Percentiles rank a stretch among this genome's conserved stretches.
Evolutionary conservation across 2,113 vertebrate species (phyloP).

Genomic region (Oreotragus oreotragus): DNA sequence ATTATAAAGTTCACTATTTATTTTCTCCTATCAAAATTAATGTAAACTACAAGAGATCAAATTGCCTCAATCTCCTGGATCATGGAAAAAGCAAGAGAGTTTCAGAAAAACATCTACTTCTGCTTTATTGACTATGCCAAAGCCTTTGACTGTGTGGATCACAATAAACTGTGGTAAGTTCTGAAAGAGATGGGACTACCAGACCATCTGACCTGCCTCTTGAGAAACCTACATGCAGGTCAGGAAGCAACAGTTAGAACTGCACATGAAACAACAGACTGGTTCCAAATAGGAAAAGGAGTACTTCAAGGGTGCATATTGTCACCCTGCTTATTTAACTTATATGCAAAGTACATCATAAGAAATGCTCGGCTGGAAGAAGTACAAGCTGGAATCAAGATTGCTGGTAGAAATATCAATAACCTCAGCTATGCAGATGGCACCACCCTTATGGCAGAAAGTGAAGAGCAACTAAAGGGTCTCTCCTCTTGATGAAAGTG

Average conservation of each 20-base stretch:
- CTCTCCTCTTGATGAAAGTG: background rate
- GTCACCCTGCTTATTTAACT: background rate
- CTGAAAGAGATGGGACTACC: background rate
- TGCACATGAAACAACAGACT: background rate
- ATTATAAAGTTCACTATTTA: background rate
- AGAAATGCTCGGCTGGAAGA: background rate
- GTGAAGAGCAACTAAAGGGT: background rate
- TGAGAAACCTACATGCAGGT: background rate
- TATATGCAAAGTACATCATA: background rate
- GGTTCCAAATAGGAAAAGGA: background rate
- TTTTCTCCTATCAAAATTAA: background rate
- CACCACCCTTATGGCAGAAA: background rate
- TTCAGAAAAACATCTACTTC: background rate
- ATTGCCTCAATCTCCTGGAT: background rate
- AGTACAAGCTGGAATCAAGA: background rate
- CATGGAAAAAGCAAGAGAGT: fast-evolving
- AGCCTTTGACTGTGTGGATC: background rate
- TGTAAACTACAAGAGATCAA: background rate
- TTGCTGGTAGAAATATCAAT: fast-evolving
- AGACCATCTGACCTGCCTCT: background rate
- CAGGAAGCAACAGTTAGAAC: background rate
- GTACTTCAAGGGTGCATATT: background rate
- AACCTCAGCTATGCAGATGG: background rate
- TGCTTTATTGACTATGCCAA: background rate
- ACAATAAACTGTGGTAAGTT: background rate